Evolutionary conservation across 2,888 invertebrate species (phyloP), one percentile per base, ranked within the genome.

Genomic region (Tenthredo notha): DNA sequence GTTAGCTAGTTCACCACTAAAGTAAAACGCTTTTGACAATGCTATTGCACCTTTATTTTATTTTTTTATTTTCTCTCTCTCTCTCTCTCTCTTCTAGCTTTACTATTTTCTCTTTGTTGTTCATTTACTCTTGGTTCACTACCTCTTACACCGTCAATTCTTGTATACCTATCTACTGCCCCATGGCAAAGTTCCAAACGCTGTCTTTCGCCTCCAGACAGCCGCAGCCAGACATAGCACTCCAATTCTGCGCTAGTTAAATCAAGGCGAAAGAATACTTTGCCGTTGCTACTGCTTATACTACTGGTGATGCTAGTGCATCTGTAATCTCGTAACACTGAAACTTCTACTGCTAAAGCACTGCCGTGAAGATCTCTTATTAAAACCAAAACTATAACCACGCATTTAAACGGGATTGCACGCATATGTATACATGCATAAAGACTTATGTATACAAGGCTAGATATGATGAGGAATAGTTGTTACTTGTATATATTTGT

Each of bases 101-200:
- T 0, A 61, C 61, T 25, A 25, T 61, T 61, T 61, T 61, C 61
- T 61, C 25, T 29, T 77, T 10, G 10, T 77, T 80, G 80, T 61
- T 61, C 37, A 78, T 78, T 78, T 78, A 78, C 54, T 78, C 58
- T 33, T 78, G 78, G 33, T 58, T 37, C 18, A 58, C 54, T 78
- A 78, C 54, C 33, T 33, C 29, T 54, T 40, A 61, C 61, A 21
- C n/a, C 80, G 80, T 80, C 61, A 61, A 80, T 61, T 40, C 40
- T 18, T 18, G 77, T 37, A 15, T 37, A 15, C 21, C 78, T 29
- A 40, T 33, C 25, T 33, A 85, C 85, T 87, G 86, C 86, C 84
- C 80, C 78, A 72, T 90, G 90, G 90, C 89, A 89, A 21, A 72
- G 86, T 86, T 90, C 90, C 90, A 90, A 90, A 78, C 84, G 85